Evolutionary conservation across 2,113 vertebrate genomes (phyloP).

Genomic region (Pseudois nayaur): DNA sequence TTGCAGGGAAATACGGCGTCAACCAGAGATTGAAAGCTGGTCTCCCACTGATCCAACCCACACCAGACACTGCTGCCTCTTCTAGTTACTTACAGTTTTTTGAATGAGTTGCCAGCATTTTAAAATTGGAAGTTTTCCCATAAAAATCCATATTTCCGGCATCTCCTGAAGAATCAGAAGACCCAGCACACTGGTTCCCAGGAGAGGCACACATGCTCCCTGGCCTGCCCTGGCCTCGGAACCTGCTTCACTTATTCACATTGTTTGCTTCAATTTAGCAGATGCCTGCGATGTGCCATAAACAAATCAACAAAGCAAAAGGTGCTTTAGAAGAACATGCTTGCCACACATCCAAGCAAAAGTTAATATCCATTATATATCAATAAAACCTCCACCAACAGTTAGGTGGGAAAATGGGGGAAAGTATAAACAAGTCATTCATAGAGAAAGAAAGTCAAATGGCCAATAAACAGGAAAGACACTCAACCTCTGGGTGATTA

Average conservation of each 20-base stretch:
- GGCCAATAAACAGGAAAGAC: not conserved
- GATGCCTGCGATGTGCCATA: not conserved
- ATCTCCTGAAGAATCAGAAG: constrained; percentile 25
- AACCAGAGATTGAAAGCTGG: not conserved
- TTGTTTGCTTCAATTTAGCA: not conserved
- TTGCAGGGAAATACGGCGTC: not conserved
- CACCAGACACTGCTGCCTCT: not conserved
- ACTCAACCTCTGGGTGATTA: not conserved
- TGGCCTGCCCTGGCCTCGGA: not conserved
- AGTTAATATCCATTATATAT: not conserved
- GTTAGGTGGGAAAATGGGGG: not conserved
- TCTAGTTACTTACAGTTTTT: not conserved
- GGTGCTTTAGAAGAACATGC: not conserved
- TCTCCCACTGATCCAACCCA: not conserved
- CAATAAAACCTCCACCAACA: constrained; percentile 1
- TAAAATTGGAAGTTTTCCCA: not conserved
- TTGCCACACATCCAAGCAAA: not conserved
- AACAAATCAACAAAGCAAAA: constrained; percentile 1
- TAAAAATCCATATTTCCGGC: not conserved
- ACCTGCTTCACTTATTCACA: not conserved
- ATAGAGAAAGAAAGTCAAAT: constrained; percentile 8
- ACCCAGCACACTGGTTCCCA: not conserved
- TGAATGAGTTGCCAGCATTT: not conserved
- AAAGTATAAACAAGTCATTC: not conserved
- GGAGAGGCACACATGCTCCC: not conserved